Base-by-base conservation (phyloP, 2,797 vertebrate genomes). In the Lagorchestes hirsutus region DNA sequence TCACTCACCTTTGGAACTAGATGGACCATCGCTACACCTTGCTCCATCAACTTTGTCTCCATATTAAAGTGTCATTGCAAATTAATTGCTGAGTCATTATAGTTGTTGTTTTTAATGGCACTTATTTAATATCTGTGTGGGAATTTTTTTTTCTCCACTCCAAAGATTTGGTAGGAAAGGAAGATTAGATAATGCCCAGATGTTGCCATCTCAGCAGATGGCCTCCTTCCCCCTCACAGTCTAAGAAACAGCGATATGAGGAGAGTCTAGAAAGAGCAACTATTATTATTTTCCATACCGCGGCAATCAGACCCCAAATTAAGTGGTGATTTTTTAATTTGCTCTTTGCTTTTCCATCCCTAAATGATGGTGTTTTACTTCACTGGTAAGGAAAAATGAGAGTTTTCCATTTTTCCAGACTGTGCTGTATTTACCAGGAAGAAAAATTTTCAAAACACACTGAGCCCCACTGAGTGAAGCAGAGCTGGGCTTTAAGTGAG, bases 381-480 rank as follows among this genome's bases (percentile, higher is more conserved):
- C 50, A 91, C 91, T 55, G 24, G 14, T 54, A 46, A 95, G 67
- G 92, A 50, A 27, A n/a, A 58, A 92, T 90, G 9, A 59, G 16
- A 74, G 31, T 18, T 55, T 34, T 57, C 54, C 28, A 0, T 54
- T 40, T 74, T 57, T 74, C 54, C 91, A 28, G 4, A 18, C 24
- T 58, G 59, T 54, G 57, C 92, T 46, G 0, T 87, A 16, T 93
- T 94, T 95, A 93, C 90, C 90, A 40, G 55, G 28, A 90, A 95
- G 94, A 94, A 56, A 96, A 94, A 54, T 92, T 40, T 8, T 12
- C 92, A 58, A 92, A 54, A 54, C 67, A 8, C 92, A 67, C 93
- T 55, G 67, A 40, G 97, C 5, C 3, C 54, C 90, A 95, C 90
- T 93, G 62, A 97, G 91, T 46, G 10, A 87, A 92, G 74, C 29